Base-by-base conservation (phyloP, 1,140 invertebrate genomes). In the Diabrotica undecimpunctata region DNA sequence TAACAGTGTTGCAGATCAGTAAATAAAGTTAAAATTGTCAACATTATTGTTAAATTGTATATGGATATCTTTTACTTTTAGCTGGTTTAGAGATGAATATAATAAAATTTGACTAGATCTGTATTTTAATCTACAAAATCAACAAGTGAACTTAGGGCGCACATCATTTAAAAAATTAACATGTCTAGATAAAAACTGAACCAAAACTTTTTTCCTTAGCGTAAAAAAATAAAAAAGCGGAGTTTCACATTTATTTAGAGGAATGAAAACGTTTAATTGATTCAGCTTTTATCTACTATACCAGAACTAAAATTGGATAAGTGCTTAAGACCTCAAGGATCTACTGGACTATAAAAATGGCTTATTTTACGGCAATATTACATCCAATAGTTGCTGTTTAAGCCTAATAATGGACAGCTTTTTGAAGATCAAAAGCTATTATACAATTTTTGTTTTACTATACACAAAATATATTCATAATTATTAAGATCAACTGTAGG, bases 101-200 rank as follows among this genome's bases (percentile, higher is more conserved):
- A 62, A 54, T 54, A 37, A 54, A 50, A 39, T 62, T 38, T 62
- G 61, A 62, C 61, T 62, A 62, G 61, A 62, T 58, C 38, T 58
- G 56, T 62, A 54, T 62, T 35, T 62, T 41, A 12, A 54, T 54
- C 36, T 41, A 62, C 61, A 62, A 62, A 54, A 54, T 62, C 52
- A 62, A 62, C 61, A 62, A 62, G 50, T 35, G 52, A 62, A 62
- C 51, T 62, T 46, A 54, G 38, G 52, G 37, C 36, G 52, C 37
- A 54, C 12, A n/a, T 12, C 11, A 51, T 46, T 46, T 11, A 58
- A 62, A 62, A 61, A 39, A 62, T 54, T 39, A 62, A 62, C 61
- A 62, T 13, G 41, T 35, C 11, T 14, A 62, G 61, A 39, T 62
- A 54, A 51, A 62, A 50, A 36, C 14, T 54, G 61, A 41, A 62